These are phyloP conservation scores for Lydus trimaculatus DNA, from an alignment of 2,888 invertebrate genomes.

Conservation along the genomic window DNA sequence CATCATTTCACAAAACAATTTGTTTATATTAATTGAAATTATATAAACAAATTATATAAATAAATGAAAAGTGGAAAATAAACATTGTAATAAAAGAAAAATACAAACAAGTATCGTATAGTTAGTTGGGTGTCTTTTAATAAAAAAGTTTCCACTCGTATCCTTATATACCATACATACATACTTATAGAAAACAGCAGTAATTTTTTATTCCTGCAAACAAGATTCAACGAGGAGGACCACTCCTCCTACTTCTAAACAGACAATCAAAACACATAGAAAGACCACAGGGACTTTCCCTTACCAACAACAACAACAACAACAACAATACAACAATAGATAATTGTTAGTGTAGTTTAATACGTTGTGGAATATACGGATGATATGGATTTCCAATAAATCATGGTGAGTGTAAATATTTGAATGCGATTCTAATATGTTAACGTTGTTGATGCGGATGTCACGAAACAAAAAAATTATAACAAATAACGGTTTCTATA, in stretches of 20 bases:
- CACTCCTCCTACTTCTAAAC: neutral
- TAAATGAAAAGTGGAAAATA: neutral
- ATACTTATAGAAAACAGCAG: neutral
- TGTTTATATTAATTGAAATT: neutral
- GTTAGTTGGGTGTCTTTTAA: neutral
- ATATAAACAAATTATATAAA: neutral
- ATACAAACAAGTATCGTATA: neutral
- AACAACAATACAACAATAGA: neutral
- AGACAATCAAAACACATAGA: neutral
- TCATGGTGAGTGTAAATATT: neutral
- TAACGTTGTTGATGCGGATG: neutral
- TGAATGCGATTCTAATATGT: neutral
- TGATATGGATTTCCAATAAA: neutral
- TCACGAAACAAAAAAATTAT: neutral
- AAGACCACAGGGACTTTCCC: neutral
- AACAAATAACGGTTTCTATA: neutral
- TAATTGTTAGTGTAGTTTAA: neutral
- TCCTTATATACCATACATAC: neutral
- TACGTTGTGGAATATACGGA: neutral
- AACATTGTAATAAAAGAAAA: neutral
- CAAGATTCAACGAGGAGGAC: neutral
- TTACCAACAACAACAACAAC: too few relatives aligned
- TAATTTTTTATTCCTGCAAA: constrained; percentile 3
- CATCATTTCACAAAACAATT: neutral
- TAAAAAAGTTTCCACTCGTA: neutral